phyloP scores from a whole-genome alignment of 2,888 invertebrate genomes.

The Acanthosoma haemorrhoidale region DNA sequence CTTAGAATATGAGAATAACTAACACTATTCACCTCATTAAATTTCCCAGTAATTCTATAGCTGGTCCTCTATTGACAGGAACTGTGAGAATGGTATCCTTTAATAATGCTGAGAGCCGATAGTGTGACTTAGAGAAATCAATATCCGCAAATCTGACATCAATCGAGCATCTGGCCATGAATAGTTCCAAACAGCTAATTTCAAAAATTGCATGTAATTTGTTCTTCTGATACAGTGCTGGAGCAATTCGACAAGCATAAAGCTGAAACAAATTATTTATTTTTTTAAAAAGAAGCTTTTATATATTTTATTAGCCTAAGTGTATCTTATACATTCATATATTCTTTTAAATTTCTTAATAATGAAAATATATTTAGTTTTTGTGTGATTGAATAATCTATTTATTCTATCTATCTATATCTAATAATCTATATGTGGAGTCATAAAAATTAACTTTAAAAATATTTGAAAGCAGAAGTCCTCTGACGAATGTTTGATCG shows the following conservation, averaged over 20 bases:
- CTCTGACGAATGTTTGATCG: too few relatives aligned
- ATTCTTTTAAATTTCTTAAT: too few relatives aligned
- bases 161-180: not conserved
- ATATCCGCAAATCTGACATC: not conserved
- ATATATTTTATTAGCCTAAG: too few relatives aligned
- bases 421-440: too few relatives aligned
- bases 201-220: not conserved
- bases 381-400: too few relatives aligned
- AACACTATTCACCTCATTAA: not conserved
- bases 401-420: too few relatives aligned
- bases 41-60: not conserved
- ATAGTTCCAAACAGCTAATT: not conserved
- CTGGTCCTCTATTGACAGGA: not conserved
- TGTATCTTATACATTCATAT: too few relatives aligned
- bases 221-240: not conserved
- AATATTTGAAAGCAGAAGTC: too few relatives aligned
- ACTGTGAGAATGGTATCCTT: not conserved
- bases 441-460: too few relatives aligned
- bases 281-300: too few relatives aligned
- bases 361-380: too few relatives aligned
- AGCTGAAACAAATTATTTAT: not conserved
- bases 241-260: not conserved
- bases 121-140: not conserved
- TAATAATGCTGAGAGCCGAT: not conserved
- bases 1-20: not conserved